Percentiles rank a stretch among this genome's conserved stretches.
phyloP scores from a whole-genome alignment of 2,888 invertebrate species.

The Ypsolopha sequella region DNA sequence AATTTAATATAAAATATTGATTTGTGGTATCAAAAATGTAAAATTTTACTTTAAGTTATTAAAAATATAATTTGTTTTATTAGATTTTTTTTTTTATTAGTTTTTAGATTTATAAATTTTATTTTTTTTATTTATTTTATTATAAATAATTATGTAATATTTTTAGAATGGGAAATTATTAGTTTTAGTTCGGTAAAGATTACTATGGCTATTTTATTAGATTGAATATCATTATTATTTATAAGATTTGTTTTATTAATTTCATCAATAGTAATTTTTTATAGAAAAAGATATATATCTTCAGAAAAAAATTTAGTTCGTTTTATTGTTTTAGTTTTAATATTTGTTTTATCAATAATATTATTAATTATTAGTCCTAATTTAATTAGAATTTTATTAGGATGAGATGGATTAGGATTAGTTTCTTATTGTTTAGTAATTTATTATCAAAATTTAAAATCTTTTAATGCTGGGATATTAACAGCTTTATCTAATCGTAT shows the following conservation, averaged over 20 bases:
- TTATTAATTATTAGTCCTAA: constrained; percentile 77
- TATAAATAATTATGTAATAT: constrained; percentile 46
- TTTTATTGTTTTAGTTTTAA: constrained; percentile 74
- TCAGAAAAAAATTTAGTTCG: constrained; percentile 70
- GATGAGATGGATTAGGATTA: constrained; percentile 80
- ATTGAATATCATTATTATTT: constrained; percentile 76
- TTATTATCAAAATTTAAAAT: constrained; percentile 78
- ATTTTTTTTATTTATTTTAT: constrained; percentile 54
- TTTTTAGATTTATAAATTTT: constrained; percentile 48
- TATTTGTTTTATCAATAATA: constrained; percentile 77
- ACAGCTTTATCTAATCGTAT: constrained; percentile 81
- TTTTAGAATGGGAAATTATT: constrained; percentile 70
- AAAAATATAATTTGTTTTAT: constrained; percentile 64
- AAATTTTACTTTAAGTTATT: constrained; percentile 61
- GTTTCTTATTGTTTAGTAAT: constrained; percentile 79
- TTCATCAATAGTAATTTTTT: constrained; percentile 75
- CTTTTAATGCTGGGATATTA: constrained; percentile 78
- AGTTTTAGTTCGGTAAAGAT: constrained; percentile 56
- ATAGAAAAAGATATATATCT: constrained; percentile 74
- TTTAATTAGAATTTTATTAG: constrained; percentile 78
- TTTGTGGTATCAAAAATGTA: constrained; percentile 75
- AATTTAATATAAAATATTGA: constrained; percentile 77
- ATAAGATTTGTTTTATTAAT: constrained; percentile 74
- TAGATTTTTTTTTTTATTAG: constrained; percentile 60
- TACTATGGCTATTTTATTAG: constrained; percentile 70